Percentiles rank a stretch among this genome's conserved stretches.
These are phyloP conservation scores for Mythimna impura DNA, from an alignment of 2,888 invertebrate genomes.

Conservation along the genomic window DNA sequence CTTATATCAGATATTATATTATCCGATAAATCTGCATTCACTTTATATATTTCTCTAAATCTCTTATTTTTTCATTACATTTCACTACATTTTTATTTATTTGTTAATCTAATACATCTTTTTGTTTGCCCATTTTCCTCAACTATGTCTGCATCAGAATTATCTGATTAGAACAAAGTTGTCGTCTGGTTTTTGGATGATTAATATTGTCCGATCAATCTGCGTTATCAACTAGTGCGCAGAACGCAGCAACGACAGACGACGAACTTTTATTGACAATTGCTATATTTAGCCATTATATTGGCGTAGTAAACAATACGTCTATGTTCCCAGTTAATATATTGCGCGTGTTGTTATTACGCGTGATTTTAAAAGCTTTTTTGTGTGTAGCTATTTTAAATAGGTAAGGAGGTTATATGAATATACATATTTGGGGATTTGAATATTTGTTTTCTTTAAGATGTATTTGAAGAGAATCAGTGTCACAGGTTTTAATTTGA, in stretches of 20 bases:
- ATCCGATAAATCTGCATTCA: slow-evolving; percentile 45
- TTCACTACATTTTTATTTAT: not conserved
- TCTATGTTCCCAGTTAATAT: slow-evolving; percentile 3
- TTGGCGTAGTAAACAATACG: slow-evolving; percentile 29
- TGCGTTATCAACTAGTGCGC: slow-evolving; percentile 39
- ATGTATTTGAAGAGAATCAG: not conserved
- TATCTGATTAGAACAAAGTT: too few species aligned
- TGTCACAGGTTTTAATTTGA: not conserved
- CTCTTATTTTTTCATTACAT: not conserved
- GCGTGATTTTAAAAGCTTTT: slow-evolving; percentile 24
- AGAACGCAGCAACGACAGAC: slow-evolving; percentile 10
- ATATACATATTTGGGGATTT: not conserved
- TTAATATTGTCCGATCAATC: slow-evolving; percentile 43
- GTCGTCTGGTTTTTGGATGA: too few species aligned
- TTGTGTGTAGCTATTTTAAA: slow-evolving; percentile 4
- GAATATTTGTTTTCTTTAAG: not conserved
- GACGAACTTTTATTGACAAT: slow-evolving; percentile 40
- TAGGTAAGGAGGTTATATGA: not conserved
- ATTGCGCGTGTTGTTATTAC: slow-evolving; percentile 17
- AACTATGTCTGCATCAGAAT: slow-evolving; percentile 33
- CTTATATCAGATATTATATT: slow-evolving; percentile 10
- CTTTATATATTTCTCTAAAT: not conserved
- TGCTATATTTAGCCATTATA: slow-evolving; percentile 51
- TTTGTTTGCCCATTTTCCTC: not conserved
- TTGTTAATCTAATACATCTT: not conserved